Conservation (phyloP, 2,888 invertebrate genomes). For the Netelia virgata region DNA sequence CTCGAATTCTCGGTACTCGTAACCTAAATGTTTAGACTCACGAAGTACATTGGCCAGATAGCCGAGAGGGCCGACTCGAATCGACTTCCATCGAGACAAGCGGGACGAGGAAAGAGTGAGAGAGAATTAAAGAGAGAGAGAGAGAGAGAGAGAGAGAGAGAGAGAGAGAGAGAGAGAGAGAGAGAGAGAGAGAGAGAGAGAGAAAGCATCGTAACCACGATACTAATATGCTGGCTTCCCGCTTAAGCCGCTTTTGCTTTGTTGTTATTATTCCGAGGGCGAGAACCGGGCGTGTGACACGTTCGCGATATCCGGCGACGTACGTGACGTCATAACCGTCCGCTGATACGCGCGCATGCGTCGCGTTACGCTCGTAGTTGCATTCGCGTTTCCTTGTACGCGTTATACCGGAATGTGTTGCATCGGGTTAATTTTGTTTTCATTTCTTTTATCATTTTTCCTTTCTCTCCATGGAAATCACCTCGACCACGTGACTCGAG, state of each 20-base stretch:
- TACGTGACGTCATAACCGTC: constrained; percentile 83
- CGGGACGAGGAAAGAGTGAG: constrained; percentile 6
- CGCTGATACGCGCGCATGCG: constrained; percentile 60
- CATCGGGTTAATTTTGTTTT: neutral
- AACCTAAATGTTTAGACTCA: constrained; percentile 56
- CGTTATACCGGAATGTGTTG: constrained; percentile 15
- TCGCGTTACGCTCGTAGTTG: constrained; percentile 50
- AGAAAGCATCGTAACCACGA: constrained; percentile 27
- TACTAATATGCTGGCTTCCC: constrained; percentile 48
- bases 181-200: constrained; percentile 2
- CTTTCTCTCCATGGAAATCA: too few species aligned
- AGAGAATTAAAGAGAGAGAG: constrained; percentile 33
- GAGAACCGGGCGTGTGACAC: constrained; percentile 79
- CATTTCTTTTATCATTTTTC: neutral
- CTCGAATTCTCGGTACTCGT: constrained; percentile 64
- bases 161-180: constrained; percentile 34
- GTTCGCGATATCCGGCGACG: constrained; percentile 82
- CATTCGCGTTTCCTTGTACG: constrained; percentile 36
- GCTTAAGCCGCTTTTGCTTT: constrained; percentile 60
- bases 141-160: constrained; percentile 2
- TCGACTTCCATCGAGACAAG: constrained; percentile 32
- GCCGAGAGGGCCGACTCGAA: constrained; percentile 54
- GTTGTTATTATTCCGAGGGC: constrained; percentile 82
- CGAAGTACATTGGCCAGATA: constrained; percentile 60
- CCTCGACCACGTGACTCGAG: too few species aligned